These are phyloP conservation scores for Ia io DNA, from an alignment of 2,113 vertebrate species.

Conservation along the genomic window DNA sequence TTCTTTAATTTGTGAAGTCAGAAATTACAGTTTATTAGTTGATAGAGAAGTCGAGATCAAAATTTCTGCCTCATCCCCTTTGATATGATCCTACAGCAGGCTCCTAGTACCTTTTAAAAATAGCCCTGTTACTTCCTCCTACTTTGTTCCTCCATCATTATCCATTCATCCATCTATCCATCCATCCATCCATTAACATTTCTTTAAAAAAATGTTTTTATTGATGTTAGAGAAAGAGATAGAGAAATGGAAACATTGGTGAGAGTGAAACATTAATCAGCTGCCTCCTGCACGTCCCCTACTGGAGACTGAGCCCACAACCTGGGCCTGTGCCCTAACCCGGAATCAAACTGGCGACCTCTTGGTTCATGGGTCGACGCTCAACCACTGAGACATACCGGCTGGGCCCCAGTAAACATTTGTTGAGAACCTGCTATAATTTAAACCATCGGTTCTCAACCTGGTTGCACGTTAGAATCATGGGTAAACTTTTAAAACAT, in stretches of 20 bases:
- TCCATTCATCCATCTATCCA: background rate
- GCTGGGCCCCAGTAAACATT: background rate
- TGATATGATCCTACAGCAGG: background rate
- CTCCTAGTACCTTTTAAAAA: background rate
- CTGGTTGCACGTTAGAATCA: background rate
- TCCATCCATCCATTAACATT: background rate
- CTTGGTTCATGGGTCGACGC: too few relatives aligned
- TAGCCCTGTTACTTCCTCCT: background rate
- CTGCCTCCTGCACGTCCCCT: too few relatives aligned
- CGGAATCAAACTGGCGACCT: too few relatives aligned
- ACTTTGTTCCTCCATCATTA: background rate
- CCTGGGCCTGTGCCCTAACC: too few relatives aligned
- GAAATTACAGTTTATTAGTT: background rate
- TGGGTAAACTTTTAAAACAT: constrained; percentile 31
- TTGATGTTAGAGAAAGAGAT: too few relatives aligned
- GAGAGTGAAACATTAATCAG: too few relatives aligned
- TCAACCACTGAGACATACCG: too few relatives aligned
- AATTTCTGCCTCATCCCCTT: background rate
- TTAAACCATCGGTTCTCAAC: constrained; percentile 21
- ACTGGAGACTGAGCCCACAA: too few relatives aligned
- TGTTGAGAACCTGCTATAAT: background rate
- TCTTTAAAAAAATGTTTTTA: too few relatives aligned
- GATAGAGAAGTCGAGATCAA: background rate
- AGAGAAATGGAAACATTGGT: too few relatives aligned
- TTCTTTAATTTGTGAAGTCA: background rate